Conservation (phyloP, 2,888 invertebrate species). For the Hetaerina titia region DNA sequence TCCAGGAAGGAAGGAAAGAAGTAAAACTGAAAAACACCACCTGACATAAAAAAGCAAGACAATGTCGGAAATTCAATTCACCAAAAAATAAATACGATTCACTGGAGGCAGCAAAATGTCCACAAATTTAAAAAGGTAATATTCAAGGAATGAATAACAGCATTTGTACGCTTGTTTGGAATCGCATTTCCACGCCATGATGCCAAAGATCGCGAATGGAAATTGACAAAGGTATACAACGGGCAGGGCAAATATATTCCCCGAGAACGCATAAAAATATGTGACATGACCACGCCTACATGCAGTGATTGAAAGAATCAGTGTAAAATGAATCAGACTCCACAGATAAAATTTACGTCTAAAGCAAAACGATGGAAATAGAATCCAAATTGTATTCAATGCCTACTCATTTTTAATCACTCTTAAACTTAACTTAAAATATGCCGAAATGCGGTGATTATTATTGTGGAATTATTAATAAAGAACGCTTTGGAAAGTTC, state of each 20-base stretch:
- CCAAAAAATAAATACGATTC: slow-evolving; percentile 17
- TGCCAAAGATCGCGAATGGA: neutral
- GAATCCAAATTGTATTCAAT: neutral
- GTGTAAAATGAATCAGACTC: neutral
- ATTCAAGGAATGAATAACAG: neutral
- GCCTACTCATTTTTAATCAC: neutral
- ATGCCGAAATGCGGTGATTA: too few relatives aligned
- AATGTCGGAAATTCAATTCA: slow-evolving; percentile 17
- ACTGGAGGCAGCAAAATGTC: neutral
- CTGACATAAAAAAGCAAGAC: neutral
- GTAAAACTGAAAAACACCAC: slow-evolving; percentile 3
- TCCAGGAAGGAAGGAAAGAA: neutral
- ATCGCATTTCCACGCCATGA: neutral
- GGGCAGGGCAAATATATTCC: neutral
- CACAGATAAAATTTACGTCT: neutral
- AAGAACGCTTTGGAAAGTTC: too few relatives aligned
- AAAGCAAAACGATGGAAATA: neutral
- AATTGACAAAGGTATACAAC: neutral
- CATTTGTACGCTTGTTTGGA: neutral
- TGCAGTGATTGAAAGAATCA: neutral
- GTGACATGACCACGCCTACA: too few relatives aligned
- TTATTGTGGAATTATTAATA: too few relatives aligned
- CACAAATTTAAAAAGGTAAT: neutral
- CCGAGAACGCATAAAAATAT: neutral
- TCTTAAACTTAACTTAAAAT: neutral